Evolutionary conservation across 2,113 vertebrate genomes (phyloP).

Genomic region (Epinephelus cyanopodus): DNA sequence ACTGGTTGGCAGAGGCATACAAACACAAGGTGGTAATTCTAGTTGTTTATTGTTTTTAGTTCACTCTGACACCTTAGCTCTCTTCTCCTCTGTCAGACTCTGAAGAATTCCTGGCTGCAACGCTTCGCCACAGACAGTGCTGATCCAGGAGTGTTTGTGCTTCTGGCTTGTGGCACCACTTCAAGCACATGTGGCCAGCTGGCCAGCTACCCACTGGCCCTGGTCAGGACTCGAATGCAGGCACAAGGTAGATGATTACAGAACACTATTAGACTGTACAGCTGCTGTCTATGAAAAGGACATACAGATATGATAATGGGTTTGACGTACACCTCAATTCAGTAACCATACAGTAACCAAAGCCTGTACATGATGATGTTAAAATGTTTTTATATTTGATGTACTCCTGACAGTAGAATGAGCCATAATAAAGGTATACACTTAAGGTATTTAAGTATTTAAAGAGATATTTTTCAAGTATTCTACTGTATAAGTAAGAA

Average conservation of each 20-base stretch:
- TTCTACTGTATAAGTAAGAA: no score
- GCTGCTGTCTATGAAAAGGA: background rate
- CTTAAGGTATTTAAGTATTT: no score
- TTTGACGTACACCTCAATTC: background rate
- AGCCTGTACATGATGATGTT: no score
- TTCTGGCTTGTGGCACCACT: slow-evolving; percentile 94
- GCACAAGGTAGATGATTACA: slow-evolving; percentile 90
- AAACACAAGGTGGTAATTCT: no score
- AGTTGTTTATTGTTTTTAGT: background rate
- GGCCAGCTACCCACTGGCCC: slow-evolving; percentile 94
- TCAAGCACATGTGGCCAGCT: slow-evolving; percentile 97
- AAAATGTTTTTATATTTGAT: no score
- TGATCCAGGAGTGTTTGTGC: slow-evolving; percentile 94
- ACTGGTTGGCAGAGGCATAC: no score
- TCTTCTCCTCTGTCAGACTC: slow-evolving; percentile 83
- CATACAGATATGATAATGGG: background rate
- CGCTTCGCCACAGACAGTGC: slow-evolving; percentile 91
- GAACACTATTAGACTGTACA: background rate
- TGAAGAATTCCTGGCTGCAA: slow-evolving; percentile 96
- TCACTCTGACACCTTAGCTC: background rate
- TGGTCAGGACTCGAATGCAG: slow-evolving; percentile 97
- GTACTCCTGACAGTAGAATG: no score
- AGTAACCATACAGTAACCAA: no score
- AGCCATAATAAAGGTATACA: no score
- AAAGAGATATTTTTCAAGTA: no score